phyloP scores from a whole-genome alignment of 2,797 vertebrate genomes.

The Rachycentron canadum region DNA sequence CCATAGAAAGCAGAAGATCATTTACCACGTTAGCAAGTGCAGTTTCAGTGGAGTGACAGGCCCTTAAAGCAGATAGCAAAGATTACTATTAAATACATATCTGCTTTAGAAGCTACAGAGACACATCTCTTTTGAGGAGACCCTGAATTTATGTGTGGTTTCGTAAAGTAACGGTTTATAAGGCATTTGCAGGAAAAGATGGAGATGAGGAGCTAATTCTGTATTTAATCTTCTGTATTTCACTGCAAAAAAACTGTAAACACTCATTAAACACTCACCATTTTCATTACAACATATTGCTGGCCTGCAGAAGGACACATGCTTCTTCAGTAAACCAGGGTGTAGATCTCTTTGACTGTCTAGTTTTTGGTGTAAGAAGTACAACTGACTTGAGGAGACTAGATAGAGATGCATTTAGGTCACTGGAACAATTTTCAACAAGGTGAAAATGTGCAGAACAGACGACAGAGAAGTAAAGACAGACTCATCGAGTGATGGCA shows the following conservation, averaged over 20 bases:
- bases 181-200: too few species aligned
- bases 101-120: too few species aligned
- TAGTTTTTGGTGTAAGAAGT: neutral
- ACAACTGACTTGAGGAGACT: neutral
- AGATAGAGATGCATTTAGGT: neutral
- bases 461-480: neutral
- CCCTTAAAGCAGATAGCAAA: neutral
- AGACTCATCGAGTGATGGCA: neutral
- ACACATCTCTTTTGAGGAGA: neutral
- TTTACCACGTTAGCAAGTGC: neutral
- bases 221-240: too few species aligned
- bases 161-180: too few species aligned
- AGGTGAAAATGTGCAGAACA: slow-evolving; percentile 1
- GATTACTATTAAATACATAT: neutral
- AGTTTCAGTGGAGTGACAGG: neutral
- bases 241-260: too few species aligned
- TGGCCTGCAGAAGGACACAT: neutral
- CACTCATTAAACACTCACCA: neutral
- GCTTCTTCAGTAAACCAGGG: neutral
- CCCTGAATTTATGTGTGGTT: too few species aligned
- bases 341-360: neutral
- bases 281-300: neutral
- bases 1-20: neutral
- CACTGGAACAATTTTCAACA: neutral
- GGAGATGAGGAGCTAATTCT: too few species aligned